Evolutionary conservation across 2,113 vertebrate species (phyloP).

Genomic region (Aplodontia rufa): DNA sequence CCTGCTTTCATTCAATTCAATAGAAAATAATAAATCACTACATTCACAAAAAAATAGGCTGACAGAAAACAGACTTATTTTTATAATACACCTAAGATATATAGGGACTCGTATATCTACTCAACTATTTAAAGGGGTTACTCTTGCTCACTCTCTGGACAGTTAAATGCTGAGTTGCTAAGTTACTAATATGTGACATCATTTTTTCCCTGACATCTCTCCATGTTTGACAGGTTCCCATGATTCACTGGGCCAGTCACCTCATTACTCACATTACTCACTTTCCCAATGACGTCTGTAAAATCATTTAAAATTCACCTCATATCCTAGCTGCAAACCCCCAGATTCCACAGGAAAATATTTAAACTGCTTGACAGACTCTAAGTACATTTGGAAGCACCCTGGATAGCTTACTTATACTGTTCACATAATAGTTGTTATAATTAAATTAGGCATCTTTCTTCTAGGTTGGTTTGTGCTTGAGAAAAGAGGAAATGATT

Average conservation of each 20-base stretch:
- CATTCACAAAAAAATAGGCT: slow-evolving; percentile 78
- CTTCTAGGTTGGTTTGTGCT: slow-evolving; percentile 77
- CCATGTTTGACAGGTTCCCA: slow-evolving; percentile 86
- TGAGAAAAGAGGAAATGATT: slow-evolving; percentile 83
- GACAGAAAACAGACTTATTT: slow-evolving; percentile 84
- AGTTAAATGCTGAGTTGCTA: slow-evolving; percentile 88
- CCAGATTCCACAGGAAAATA: slow-evolving; percentile 83
- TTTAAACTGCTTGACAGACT: slow-evolving; percentile 81
- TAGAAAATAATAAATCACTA: slow-evolving; percentile 84
- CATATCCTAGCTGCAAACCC: slow-evolving; percentile 78
- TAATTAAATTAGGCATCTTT: slow-evolving; percentile 80
- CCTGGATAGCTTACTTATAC: slow-evolving; percentile 69
- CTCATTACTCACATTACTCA: slow-evolving; percentile 85
- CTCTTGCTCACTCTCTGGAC: slow-evolving; percentile 83
- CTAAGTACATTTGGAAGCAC: slow-evolving; percentile 80
- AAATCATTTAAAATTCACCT: slow-evolving; percentile 88
- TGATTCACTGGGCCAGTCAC: slow-evolving; percentile 87
- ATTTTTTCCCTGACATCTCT: slow-evolving; percentile 87
- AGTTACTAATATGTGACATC: slow-evolving; percentile 91
- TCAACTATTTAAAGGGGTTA: slow-evolving; percentile 84
- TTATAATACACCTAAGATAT: slow-evolving; percentile 82
- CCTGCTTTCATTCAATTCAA: slow-evolving; percentile 80
- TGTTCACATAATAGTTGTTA: slow-evolving; percentile 81
- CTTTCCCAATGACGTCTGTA: slow-evolving; percentile 84
- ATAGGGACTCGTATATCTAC: slow-evolving; percentile 84